These are phyloP conservation scores for Lithobates sylvaticus DNA, from an alignment of 2,797 vertebrate genomes.

Conservation along the genomic window DNA sequence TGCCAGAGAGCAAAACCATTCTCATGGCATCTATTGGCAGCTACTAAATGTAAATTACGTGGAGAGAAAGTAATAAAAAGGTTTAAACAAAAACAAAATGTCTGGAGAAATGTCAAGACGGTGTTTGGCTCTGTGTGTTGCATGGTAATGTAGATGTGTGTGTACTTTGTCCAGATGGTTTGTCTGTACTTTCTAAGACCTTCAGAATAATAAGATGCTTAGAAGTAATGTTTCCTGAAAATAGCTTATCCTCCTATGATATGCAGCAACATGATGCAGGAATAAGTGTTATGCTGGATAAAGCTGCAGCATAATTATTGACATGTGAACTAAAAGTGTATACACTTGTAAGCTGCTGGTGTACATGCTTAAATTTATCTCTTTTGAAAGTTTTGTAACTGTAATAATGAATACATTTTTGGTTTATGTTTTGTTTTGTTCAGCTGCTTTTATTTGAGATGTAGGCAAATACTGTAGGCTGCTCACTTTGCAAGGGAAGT, in stretches of 20 bases:
- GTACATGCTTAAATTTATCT: no score
- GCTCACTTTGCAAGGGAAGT: no score
- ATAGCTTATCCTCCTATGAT: constrained; percentile 33
- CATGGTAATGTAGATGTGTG: constrained; percentile 27
- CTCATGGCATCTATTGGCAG: constrained; percentile 12
- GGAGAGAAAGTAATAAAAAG: constrained; percentile 10
- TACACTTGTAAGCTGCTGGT: not conserved
- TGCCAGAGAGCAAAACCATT: constrained; percentile 5
- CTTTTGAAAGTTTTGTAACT: not conserved
- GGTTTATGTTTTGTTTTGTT: no score
- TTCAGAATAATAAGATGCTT: constrained; percentile 32
- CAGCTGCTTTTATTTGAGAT: no score
- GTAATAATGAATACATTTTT: no score
- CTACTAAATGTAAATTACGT: constrained; percentile 8
- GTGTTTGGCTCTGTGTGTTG: constrained; percentile 19
- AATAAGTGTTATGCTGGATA: not conserved
- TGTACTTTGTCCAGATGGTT: constrained; percentile 30
- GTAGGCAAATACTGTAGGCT: no score
- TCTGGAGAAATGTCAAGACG: constrained; percentile 30
- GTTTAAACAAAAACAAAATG: constrained; percentile 30
- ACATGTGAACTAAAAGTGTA: not conserved
- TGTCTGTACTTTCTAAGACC: constrained; percentile 27
- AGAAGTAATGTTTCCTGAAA: constrained; percentile 31
- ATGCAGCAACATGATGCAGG: constrained; percentile 26
- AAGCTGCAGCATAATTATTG: not conserved